A percentile compares a stretch with the other conserved stretches of the same genome.
phyloP scores from a whole-genome alignment of 2,888 invertebrate genomes.

The Rhabditoides inermis region DNA sequence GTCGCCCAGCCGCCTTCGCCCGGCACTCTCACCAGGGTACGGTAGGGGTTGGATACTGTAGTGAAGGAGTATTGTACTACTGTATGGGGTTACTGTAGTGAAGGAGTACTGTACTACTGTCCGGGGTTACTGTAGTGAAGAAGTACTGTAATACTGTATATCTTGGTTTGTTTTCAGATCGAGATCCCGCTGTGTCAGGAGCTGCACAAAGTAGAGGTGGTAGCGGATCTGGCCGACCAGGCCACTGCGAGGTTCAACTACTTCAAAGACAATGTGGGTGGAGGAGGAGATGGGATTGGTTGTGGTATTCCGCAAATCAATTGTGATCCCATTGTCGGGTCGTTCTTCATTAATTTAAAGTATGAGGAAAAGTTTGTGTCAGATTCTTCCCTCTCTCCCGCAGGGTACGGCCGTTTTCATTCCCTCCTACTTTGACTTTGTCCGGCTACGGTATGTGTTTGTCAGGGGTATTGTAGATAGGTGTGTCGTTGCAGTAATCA shows the following conservation, averaged over 20 bases:
- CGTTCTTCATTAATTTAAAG: too few relatives aligned
- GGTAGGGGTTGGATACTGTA: too few relatives aligned
- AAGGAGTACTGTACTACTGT: too few relatives aligned
- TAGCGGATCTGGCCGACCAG: conserved; percentile 56
- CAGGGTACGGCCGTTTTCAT: conserved; percentile 78
- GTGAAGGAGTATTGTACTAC: too few relatives aligned
- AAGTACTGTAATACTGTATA: too few relatives aligned
- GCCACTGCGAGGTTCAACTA: conserved; percentile 75
- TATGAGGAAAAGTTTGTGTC: too few relatives aligned
- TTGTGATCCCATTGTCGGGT: too few relatives aligned
- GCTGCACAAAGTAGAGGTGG: conserved; percentile 68
- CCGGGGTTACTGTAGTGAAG: too few relatives aligned
- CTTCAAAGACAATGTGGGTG: conserved; percentile 62
- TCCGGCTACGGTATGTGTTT: conserved; percentile 61
- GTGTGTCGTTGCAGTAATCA: conserved; percentile 64
- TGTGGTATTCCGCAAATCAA: too few relatives aligned
- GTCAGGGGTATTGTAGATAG: neutral
- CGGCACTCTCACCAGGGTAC: conserved; percentile 25
- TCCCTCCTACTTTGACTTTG: conserved; percentile 91
- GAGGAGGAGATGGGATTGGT: too few relatives aligned
- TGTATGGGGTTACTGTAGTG: too few relatives aligned
- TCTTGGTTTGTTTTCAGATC: conserved; percentile 44
- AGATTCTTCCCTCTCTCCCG: conserved; percentile 21
- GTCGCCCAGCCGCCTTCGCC: conserved; percentile 55
- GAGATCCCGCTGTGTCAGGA: conserved; percentile 57